phyloP scores from a whole-genome alignment of 2,888 invertebrate genomes.

The Leptopilina myrica region DNA sequence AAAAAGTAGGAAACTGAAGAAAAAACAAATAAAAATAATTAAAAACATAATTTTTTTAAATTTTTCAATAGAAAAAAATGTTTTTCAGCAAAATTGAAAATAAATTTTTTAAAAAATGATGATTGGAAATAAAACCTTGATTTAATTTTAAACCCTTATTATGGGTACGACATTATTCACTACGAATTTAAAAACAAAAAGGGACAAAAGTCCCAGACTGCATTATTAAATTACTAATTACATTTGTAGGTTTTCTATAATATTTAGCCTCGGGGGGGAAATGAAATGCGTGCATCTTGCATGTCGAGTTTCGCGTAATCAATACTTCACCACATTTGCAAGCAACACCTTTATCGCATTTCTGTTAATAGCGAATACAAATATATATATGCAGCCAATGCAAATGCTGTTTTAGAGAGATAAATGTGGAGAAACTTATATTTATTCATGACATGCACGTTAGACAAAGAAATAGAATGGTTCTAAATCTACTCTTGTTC shows the following conservation, averaged over 20 bases:
- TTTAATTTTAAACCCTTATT: too few relatives aligned
- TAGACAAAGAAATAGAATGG: background rate
- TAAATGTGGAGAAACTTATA: background rate
- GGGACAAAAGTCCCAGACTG: background rate
- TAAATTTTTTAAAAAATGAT: too few relatives aligned
- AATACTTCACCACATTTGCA: slow-evolving; percentile 19
- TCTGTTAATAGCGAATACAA: slow-evolving; percentile 1
- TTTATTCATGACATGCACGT: slow-evolving; percentile 6
- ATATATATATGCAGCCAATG: background rate
- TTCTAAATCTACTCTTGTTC: background rate
- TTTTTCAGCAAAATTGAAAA: too few relatives aligned
- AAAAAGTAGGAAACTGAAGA: too few relatives aligned
- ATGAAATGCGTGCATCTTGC: slow-evolving; percentile 18
- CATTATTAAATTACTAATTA: slow-evolving; percentile 10
- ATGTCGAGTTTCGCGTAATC: slow-evolving; percentile 27
- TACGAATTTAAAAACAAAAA: background rate
- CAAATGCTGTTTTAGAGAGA: slow-evolving; percentile 5
- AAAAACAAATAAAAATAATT: too few relatives aligned
- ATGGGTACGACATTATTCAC: background rate
- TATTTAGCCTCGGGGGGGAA: background rate
- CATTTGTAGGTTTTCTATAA: slow-evolving; percentile 1
- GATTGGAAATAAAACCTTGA: too few relatives aligned
- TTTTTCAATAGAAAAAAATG: too few relatives aligned
- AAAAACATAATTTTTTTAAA: too few relatives aligned
- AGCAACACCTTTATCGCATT: slow-evolving; percentile 18